Conservation (phyloP, 2,113 vertebrate genomes). For the Australoheros scitulus region DNA sequence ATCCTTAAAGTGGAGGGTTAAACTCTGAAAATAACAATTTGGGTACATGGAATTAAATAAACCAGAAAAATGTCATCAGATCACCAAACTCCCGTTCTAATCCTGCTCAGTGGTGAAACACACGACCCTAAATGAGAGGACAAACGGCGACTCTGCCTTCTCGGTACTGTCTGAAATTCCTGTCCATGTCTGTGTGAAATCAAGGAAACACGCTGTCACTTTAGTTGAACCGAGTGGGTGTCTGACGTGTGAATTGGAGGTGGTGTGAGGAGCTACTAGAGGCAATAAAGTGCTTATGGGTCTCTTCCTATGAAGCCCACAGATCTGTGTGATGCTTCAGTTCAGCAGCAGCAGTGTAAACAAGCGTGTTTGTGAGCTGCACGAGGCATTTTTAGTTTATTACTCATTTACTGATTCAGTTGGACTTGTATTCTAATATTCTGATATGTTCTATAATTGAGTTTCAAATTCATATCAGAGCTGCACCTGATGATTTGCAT, state of each 20-base stretch:
- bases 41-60: not conserved
- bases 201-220: conserved; percentile 15
- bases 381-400: not conserved
- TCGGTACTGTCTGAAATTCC: conserved; percentile 35
- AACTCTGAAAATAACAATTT: not conserved
- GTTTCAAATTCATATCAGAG: not conserved
- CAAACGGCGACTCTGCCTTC: conserved; percentile 1
- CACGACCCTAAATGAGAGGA: conserved; percentile 19
- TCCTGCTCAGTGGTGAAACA: conserved; percentile 11
- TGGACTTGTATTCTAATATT: not conserved
- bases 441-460: not conserved
- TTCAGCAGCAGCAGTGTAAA: conserved; percentile 10
- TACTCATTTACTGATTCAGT: not conserved
- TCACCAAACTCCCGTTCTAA: not conserved
- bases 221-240: conserved; percentile 5
- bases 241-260: conserved; percentile 47
- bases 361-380: not conserved
- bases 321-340: not conserved
- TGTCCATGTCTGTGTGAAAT: conserved; percentile 27
- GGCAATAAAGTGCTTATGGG: conserved; percentile 57
- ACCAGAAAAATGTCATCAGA: not conserved
- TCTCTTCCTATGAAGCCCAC: conserved; percentile 25
- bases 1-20: not conserved
- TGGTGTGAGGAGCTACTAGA: conserved; percentile 44
- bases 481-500: not conserved